A percentile compares a stretch with the other conserved stretches of the same genome.
Evolutionary conservation across 2,888 invertebrate genomes (phyloP).

Genomic region (Parnassius apollo): DNA sequence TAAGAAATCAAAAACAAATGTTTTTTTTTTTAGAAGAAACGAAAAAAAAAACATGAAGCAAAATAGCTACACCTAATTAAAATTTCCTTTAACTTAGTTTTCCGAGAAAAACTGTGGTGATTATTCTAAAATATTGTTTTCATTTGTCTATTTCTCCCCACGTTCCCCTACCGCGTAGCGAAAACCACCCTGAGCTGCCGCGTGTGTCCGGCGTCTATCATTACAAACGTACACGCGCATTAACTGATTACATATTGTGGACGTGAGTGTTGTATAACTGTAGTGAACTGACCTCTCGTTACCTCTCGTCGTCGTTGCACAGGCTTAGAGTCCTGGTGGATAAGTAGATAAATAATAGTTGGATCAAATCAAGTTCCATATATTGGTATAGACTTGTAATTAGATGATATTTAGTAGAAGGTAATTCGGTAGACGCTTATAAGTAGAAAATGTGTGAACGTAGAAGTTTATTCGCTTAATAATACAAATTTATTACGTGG

Average conservation of each 20-base stretch:
- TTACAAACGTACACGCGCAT: conserved; percentile 68
- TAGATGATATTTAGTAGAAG: too few relatives aligned
- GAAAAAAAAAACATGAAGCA: too few relatives aligned
- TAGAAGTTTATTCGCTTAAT: too few relatives aligned
- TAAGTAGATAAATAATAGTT: conserved; percentile 12
- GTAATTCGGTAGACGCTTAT: too few relatives aligned
- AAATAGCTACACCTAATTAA: too few relatives aligned
- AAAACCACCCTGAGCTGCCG: conserved; percentile 55
- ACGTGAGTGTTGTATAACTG: conserved; percentile 50
- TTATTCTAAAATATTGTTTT: too few relatives aligned
- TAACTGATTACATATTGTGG: conserved; percentile 71
- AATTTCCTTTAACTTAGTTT: too few relatives aligned
- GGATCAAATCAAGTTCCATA: conserved; percentile 5
- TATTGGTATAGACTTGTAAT: neutral
- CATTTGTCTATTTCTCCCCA: conserved; percentile 30
- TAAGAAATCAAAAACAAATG: too few relatives aligned
- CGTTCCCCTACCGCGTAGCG: conserved; percentile 43
- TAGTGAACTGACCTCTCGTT: conserved; percentile 15
- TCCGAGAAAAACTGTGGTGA: too few relatives aligned
- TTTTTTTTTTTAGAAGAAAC: too few relatives aligned
- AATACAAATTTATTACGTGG: too few relatives aligned
- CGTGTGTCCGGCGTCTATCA: conserved; percentile 61
- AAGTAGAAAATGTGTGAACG: too few relatives aligned
- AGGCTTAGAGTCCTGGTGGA: conserved; percentile 5
- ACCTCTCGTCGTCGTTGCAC: conserved; percentile 14